A percentile compares a stretch with the other conserved stretches of the same genome.
Conservation (phyloP, 2,888 invertebrate species). For the Lasioglossum malachurum region DNA sequence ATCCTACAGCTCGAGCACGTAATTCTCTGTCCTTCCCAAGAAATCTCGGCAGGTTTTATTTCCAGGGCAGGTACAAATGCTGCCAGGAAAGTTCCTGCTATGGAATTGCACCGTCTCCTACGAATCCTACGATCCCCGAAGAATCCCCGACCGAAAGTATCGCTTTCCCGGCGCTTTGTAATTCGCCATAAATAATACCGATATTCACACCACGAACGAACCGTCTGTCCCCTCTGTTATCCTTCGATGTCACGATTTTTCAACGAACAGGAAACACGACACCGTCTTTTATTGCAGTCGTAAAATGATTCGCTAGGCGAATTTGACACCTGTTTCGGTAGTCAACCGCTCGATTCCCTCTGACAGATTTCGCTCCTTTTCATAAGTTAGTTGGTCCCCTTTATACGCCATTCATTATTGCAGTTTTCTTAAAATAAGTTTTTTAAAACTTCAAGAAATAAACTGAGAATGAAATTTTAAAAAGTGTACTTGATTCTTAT, state of each 20-base stretch:
- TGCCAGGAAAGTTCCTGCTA: slow-evolving; percentile 19
- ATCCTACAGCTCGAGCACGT: slow-evolving; percentile 40
- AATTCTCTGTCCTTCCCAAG: slow-evolving; percentile 64
- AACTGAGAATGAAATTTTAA: too few species aligned
- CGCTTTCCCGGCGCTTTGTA: slow-evolving; percentile 3
- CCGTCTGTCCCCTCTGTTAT: neutral
- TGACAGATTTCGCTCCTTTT: neutral
- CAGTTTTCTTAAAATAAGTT: too few species aligned
- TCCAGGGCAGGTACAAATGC: slow-evolving; percentile 56
- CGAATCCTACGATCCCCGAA: neutral
- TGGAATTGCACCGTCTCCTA: neutral
- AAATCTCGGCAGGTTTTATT: slow-evolving; percentile 66
- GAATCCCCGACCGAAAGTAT: slow-evolving; percentile 13
- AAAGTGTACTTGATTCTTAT: too few species aligned
- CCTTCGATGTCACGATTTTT: neutral
- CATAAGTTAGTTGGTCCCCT: too few species aligned
- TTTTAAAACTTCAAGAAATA: too few species aligned
- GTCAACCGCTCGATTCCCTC: neutral
- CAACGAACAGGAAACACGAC: neutral
- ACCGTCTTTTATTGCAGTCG: neutral
- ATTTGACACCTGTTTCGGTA: neutral
- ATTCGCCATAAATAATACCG: slow-evolving; percentile 39
- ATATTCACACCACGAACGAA: neutral
- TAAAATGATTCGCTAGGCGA: slow-evolving; percentile 9
- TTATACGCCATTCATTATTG: too few species aligned